These are phyloP conservation scores for Apotomis turbidana DNA, from an alignment of 2,888 invertebrate species.

Conservation along the genomic window DNA sequence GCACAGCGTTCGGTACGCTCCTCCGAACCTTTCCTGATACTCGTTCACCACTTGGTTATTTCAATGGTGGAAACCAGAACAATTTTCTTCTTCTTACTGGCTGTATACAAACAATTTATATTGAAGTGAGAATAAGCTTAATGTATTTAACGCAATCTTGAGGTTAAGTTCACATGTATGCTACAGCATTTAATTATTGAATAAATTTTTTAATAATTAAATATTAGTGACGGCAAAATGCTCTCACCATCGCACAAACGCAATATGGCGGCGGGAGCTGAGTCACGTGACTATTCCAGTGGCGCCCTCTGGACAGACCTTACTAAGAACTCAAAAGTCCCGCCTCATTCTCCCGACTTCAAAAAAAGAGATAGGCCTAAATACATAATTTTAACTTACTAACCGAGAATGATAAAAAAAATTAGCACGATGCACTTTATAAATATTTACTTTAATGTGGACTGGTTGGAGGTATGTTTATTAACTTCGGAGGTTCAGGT, in stretches of 20 bases:
- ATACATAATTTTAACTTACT: too few relatives aligned
- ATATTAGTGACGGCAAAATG: conserved; percentile 39
- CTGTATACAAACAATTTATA: conserved; percentile 23
- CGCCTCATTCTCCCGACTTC: conserved; percentile 30
- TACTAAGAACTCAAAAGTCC: conserved; percentile 20
- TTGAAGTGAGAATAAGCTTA: conserved; percentile 3
- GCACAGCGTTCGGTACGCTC: conserved; percentile 55
- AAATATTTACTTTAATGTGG: too few relatives aligned
- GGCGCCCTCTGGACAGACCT: conserved; percentile 34
- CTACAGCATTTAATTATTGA: conserved; percentile 51
- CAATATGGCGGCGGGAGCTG: conserved; percentile 69
- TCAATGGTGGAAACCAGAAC: conserved; percentile 68
- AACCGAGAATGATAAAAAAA: too few relatives aligned
- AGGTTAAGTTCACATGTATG: conserved; percentile 43
- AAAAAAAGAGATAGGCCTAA: not conserved
- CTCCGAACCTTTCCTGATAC: conserved; percentile 64
- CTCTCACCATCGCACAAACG: conserved; percentile 63
- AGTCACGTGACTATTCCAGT: conserved; percentile 63
- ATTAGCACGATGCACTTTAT: too few relatives aligned
- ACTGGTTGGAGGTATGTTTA: too few relatives aligned
- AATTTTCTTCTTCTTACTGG: conserved; percentile 49
- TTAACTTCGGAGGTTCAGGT: too few relatives aligned
- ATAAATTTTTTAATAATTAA: conserved; percentile 48
- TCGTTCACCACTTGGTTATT: conserved; percentile 69
- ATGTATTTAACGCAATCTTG: conserved; percentile 8